Percentiles rank a stretch among this genome's conserved stretches.
These are phyloP conservation scores for Gymnarchus niloticus DNA, from an alignment of 2,113 vertebrate genomes.

Conservation along the genomic window DNA sequence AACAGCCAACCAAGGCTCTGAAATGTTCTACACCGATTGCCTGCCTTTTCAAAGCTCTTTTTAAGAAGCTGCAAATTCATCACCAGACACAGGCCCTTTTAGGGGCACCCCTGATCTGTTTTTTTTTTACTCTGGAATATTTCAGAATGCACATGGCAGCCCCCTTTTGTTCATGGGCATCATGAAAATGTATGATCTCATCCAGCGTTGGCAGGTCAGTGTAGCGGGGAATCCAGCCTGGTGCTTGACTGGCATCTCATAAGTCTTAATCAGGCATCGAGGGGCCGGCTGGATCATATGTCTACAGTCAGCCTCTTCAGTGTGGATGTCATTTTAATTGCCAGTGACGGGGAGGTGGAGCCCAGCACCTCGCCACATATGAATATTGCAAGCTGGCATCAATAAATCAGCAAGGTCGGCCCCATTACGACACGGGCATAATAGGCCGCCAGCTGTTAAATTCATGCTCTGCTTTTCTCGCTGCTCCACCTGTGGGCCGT, in stretches of 20 bases:
- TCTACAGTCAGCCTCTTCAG: conserved; percentile 10
- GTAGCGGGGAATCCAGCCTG: neutral
- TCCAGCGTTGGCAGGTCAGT: neutral
- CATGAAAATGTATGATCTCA: conserved; percentile 13
- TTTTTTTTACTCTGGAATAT: neutral
- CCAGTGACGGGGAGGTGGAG: conserved; percentile 11
- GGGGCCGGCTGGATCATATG: neutral
- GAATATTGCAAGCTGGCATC: conserved; percentile 23
- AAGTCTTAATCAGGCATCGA: conserved; percentile 19
- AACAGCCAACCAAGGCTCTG: neutral
- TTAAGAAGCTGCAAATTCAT: conserved; percentile 5
- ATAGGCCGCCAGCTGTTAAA: conserved; percentile 21
- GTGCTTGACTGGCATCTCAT: conserved; percentile 19
- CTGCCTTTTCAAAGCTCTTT: neutral
- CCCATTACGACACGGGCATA: conserved; percentile 20
- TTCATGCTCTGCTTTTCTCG: conserved; percentile 11
- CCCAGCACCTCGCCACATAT: neutral
- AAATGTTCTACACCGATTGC: too few relatives aligned
- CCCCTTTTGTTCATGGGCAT: neutral
- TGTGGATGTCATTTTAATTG: conserved; percentile 20
- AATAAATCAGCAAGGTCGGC: conserved; percentile 22
- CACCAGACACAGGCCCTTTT: neutral
- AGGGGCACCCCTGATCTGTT: neutral
- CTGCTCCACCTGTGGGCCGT: neutral
- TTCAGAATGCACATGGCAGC: neutral